Evolutionary conservation across 2,888 invertebrate genomes (phyloP), one percentile per base, ranked within the genome.

Genomic region (Drosophila merina): DNA sequence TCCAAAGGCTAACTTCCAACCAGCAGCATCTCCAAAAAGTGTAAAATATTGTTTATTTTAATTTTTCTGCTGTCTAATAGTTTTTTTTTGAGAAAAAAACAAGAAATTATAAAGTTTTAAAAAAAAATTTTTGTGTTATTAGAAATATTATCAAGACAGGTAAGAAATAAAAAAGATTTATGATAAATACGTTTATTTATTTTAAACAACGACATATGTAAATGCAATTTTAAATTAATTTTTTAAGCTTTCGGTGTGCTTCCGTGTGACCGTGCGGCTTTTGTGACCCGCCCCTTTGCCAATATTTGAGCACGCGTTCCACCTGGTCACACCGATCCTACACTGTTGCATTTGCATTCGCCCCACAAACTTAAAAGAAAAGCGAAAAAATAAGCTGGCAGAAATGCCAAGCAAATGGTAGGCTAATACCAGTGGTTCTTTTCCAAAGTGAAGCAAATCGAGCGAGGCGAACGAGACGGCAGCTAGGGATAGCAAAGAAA

Each of bases 351-450:
- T 84, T 79, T 75, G 84, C 79, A 79, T 58, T 56, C 33, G 64
- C 63, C 60, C 42, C 63, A 45, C 50, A 50, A 47, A 48, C 14
- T 14, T 33, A 25, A 26, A 55, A n/a, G 12, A 31, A 60, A 49
- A 60, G 49, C 38, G 56, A 56, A 58, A 58, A 44, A 58, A 44
- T 42, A 42, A 60, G 38, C 62, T 70, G 56, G 60, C 74, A 63
- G 74, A 79, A 77, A 78, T 80, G 78, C 75, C 77, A 83, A 79
- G 77, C 80, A 74, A 78, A 79, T 77, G 76, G 83, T 82, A 67
- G 80, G 71, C 49, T 57, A 58, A 57, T 20, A 30, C 25, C 14
- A 48, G 42, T 42, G 14, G 9, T 38, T 12, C 40, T 10, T 54
- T 55, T 31, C 45, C n/a, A 40, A 36, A 36, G 36, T 36, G 36